These are phyloP conservation scores for Amphiprion ocellaris DNA, from an alignment of 2,113 vertebrate species.

Conservation along the genomic window DNA sequence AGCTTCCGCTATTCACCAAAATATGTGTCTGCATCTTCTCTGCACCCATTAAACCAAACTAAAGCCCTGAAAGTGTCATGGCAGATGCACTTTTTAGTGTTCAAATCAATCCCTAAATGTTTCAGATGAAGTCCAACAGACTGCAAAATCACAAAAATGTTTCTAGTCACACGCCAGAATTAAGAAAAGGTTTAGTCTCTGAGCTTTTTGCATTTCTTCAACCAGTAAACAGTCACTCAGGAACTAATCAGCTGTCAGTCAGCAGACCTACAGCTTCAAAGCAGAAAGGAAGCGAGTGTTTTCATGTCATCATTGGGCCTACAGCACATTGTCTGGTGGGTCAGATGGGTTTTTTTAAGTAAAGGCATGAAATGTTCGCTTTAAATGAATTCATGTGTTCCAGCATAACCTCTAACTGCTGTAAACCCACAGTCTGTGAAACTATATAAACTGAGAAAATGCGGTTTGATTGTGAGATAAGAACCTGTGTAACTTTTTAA, in stretches of 20 bases:
- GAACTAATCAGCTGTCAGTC: neutral
- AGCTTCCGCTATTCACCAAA: neutral
- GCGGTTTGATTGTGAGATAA: neutral
- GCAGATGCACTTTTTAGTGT: neutral
- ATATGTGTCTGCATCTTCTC: too few relatives aligned
- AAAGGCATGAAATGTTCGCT: neutral
- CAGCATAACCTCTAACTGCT: too few relatives aligned
- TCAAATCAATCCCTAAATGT: neutral
- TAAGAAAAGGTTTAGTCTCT: neutral
- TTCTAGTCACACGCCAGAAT: neutral
- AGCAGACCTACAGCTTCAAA: neutral
- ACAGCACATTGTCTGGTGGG: neutral
- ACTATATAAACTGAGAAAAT: too few relatives aligned
- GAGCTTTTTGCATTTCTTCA: neutral
- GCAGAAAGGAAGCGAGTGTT: slow-evolving; percentile 27
- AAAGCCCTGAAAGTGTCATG: neutral
- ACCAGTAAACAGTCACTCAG: neutral
- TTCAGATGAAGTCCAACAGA: neutral
- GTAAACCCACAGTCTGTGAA: too few relatives aligned
- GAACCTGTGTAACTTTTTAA: too few relatives aligned
- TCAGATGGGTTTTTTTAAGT: neutral
- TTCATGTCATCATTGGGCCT: slow-evolving; percentile 12
- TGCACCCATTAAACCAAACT: neutral
- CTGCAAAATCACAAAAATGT: neutral
- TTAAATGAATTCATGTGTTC: neutral